Evolutionary conservation across 2,888 invertebrate genomes (phyloP).

Genomic region (Thysanoteuthis rhombus): DNA sequence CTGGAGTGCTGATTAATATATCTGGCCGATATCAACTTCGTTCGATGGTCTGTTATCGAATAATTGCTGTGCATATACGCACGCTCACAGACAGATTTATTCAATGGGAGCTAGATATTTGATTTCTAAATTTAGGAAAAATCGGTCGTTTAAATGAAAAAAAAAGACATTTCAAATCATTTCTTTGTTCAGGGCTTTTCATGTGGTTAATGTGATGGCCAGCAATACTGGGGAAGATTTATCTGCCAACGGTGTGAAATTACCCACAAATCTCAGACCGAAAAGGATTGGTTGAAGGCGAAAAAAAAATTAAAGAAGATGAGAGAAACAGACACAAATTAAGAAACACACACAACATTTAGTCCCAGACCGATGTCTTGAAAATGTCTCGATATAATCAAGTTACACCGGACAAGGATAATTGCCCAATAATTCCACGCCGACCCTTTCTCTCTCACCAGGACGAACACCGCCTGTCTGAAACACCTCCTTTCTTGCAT

Average conservation of each 20-base stretch:
- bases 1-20: too few relatives aligned
- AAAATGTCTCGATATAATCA: background rate
- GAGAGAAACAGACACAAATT: background rate
- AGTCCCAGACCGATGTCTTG: background rate
- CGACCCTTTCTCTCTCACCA: background rate
- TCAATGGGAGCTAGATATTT: too few relatives aligned
- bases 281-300: background rate
- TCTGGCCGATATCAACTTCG: too few relatives aligned
- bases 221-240: background rate
- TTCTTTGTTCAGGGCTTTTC: background rate
- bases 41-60: too few relatives aligned
- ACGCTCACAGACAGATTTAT: too few relatives aligned
- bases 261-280: background rate
- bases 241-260: background rate
- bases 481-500: too few relatives aligned
- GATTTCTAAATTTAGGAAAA: too few relatives aligned
- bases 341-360: background rate
- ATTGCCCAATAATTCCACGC: background rate
- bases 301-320: background rate
- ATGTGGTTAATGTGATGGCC: background rate
- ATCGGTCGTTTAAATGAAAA: background rate
- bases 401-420: background rate
- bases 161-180: background rate
- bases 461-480: background rate
- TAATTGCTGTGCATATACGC: too few relatives aligned